Base-by-base conservation (phyloP, 2,113 vertebrate species). In the Enhydra lutris region DNA sequence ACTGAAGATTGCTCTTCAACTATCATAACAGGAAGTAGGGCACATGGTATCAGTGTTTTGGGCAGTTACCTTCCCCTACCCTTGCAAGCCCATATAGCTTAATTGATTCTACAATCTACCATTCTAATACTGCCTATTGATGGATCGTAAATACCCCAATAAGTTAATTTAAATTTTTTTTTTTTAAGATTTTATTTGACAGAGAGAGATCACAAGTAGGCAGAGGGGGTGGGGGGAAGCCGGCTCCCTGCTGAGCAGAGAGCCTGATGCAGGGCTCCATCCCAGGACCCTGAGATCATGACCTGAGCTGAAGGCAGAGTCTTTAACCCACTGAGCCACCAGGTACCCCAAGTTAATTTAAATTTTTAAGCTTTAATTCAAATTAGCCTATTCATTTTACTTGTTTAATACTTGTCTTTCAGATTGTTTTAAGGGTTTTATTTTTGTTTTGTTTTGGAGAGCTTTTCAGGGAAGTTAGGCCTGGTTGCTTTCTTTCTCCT, bases 361-460 rank as follows among this genome's bases (percentile, higher is more conserved):
- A 20, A 9, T 26, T 65, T 73, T 94, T 67, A 89, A 83, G n/a
- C 39, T 78, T 93, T 80, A 87, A 84, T 91, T 15, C 24, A 84
- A 36, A 74, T 91, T 79, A 42, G 11, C 39, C 34, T 89, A 11
- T 95, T 87, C 23, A 61, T 92, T 97, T 80, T 59, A 21, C 0
- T 83, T 69, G 18, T 20, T 69, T 93, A 63, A 1, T 95, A 59
- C 86, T 93, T 96, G 14, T 69, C 29, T 65, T 71, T 94, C 50
- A 47, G 63, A 11, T 92, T 26, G 10, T 36, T 26, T 76, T 80
- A 80, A 52, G 36, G 79, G 24, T 93, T 59, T 50, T 94, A 13
- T 63, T 84, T 82, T 52, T 57, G 4, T 57, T 94, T 92, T 57
- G 8, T 69, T 91, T 96, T 94, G n/a, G 94, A 94, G 50, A 65